Conservation (phyloP, 2,113 vertebrate species). For the Tretioscincus oriximinensis region DNA sequence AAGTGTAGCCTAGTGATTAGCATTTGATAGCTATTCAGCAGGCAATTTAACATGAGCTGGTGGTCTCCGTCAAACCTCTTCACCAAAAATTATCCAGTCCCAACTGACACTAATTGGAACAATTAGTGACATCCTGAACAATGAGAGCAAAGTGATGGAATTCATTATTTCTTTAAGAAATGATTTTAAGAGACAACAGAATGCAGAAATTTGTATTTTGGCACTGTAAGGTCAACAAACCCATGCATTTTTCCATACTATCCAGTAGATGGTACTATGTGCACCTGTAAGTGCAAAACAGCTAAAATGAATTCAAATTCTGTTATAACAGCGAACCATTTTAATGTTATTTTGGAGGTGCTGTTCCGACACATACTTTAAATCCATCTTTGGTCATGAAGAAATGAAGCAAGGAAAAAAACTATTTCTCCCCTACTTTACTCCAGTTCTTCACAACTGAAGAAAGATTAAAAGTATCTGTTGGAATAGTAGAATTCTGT, state of each 20-base stretch:
- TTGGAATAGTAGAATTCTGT: too few relatives aligned
- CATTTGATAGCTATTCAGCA: background rate
- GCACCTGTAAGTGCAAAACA: slow-evolving; percentile 20
- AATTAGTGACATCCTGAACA: rapidly evolving
- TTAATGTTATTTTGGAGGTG: background rate
- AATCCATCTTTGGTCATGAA: too few relatives aligned
- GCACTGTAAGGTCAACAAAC: background rate
- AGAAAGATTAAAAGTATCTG: background rate
- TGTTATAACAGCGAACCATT: background rate
- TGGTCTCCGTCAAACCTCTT: background rate
- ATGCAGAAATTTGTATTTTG: background rate
- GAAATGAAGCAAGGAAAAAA: too few relatives aligned
- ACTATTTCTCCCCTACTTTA: too few relatives aligned
- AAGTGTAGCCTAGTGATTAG: background rate
- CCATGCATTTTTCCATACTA: background rate
- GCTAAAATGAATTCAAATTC: background rate
- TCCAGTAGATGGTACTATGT: slow-evolving; percentile 65
- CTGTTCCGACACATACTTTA: too few relatives aligned
- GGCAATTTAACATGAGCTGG: rapidly evolving
- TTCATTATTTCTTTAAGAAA: background rate
- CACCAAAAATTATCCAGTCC: rapidly evolving
- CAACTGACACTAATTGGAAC: rapidly evolving
- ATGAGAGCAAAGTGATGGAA: rapidly evolving
- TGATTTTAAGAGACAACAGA: rapidly evolving
- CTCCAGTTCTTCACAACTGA: too few relatives aligned